These are phyloP conservation scores for Macroramphosus scolopax DNA, from an alignment of 2,797 vertebrate genomes.

Conservation along the genomic window DNA sequence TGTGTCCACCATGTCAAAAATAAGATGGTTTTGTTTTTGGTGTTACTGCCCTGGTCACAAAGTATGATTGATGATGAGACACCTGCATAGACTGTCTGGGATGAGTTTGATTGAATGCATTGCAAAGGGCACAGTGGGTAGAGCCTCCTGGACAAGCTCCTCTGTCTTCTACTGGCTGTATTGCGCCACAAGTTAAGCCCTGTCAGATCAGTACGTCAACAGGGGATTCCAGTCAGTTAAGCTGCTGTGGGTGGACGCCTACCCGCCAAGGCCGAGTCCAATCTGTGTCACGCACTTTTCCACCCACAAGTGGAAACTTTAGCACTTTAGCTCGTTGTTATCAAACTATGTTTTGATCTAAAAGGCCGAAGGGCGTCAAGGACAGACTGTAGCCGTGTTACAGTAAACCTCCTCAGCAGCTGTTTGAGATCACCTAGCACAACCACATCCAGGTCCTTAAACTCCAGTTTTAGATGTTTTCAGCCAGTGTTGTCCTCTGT, in stretches of 20 bases:
- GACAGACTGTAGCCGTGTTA: conserved; percentile 31
- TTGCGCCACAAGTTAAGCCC: conserved; percentile 44
- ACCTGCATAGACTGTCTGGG: too few species aligned
- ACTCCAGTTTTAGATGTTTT: too few species aligned
- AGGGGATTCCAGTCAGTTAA: conserved; percentile 58
- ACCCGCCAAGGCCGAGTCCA: conserved; percentile 40
- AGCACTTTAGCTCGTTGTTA: conserved; percentile 34
- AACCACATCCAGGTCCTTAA: not conserved
- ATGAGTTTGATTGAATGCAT: too few species aligned
- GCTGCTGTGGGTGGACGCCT: conserved; percentile 54
- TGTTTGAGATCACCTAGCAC: conserved; percentile 25
- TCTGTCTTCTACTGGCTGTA: conserved; percentile 25
- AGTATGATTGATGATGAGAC: too few species aligned
- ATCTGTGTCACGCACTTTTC: conserved; percentile 35
- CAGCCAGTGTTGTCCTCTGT: too few species aligned
- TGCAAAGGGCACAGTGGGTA: conserved; percentile 14
- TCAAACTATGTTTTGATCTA: conserved; percentile 34
- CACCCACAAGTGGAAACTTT: conserved; percentile 42
- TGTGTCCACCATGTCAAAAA: too few species aligned
- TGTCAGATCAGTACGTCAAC: conserved; percentile 47
- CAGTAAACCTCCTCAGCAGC: conserved; percentile 30
- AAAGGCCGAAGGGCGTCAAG: conserved; percentile 39
- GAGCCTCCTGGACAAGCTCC: conserved; percentile 28
- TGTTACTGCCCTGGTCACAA: too few species aligned
- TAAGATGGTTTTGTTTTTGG: too few species aligned